Conservation (phyloP, 2,888 invertebrate genomes). For the Unio pictorum region DNA sequence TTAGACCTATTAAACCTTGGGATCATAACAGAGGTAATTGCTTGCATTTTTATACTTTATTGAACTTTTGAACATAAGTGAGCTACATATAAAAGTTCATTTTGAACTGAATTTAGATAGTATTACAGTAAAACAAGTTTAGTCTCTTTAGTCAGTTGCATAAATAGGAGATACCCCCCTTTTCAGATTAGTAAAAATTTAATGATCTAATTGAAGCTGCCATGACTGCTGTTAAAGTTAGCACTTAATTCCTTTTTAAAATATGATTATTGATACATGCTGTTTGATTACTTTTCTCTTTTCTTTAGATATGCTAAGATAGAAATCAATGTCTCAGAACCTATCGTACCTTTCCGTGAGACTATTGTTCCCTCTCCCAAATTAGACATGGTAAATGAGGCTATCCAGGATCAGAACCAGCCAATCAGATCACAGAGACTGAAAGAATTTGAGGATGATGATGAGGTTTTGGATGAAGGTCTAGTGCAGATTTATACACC, state of each 20-base stretch:
- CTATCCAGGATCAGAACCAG: constrained; percentile 77
- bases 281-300: neutral
- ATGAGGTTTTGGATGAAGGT: constrained; percentile 52
- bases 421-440: constrained; percentile 26
- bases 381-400: constrained; percentile 88
- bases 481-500: constrained; percentile 76
- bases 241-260: neutral
- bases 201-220: no score
- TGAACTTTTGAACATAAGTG: no score
- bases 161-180: no score
- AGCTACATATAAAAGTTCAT: no score
- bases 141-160: no score
- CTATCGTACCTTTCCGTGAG: constrained; percentile 96
- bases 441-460: constrained; percentile 54
- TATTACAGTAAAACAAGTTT: no score
- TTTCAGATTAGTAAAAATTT: no score
- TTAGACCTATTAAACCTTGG: no score
- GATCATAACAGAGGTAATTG: no score
- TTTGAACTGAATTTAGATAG: no score
- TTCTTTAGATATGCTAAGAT: constrained; percentile 78
- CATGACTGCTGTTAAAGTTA: neutral
- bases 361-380: constrained; percentile 88
- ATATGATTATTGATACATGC: neutral
- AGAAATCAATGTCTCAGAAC: constrained; percentile 91
- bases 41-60: no score